Base-by-base conservation (phyloP, 2,888 invertebrate genomes). In the Lasioglossum oenotherae region DNA sequence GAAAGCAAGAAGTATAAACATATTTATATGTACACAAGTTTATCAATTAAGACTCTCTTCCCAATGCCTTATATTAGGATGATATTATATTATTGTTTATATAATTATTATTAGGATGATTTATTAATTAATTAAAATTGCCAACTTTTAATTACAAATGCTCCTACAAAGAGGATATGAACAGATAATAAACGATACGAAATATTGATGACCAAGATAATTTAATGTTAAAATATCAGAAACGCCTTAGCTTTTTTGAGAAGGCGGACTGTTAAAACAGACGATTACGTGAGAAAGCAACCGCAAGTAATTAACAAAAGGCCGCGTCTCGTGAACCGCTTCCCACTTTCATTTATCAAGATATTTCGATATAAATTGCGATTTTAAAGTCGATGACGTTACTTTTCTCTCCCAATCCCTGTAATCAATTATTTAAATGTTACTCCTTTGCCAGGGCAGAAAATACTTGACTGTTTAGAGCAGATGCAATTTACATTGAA, bases 231-330 rank as follows among this genome's bases (percentile, higher is more conserved):
- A 16, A 1, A 60, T 60, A 27, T 67, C 35, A 16, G 16, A 35
- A 16, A 38, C 19, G 10, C 23, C 41, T 12, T n/a, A n/a, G 12
- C 71, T 71, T 14, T 4, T n/a, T 71, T n/a, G 12, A 10, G 35
- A 71, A 71, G n/a, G n/a, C n/a, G 12, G 5, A n/a, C 6, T 71
- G 14, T 71, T 67, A 23, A 38, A n/a, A 23, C n/a, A n/a, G n/a
- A 23, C 4, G n/a, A 38, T 71, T n/a, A 41, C 41, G 41, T 4
- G n/a, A 41, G 14, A 71, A n/a, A 23, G 71, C n/a, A n/a, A 44
- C 38, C 71, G n/a, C n/a, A 14, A 41, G 69, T 69, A 69, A 69
- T 41, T 71, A 71, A 71, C 41, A 16, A 71, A 41, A n/a, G 41
- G 14, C 41, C 41, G 23, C 69, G 38, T 69, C n/a, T 23, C 69